These are phyloP conservation scores for Anas flavirostris DNA, from an alignment of 2,797 vertebrate genomes.

Conservation along the genomic window DNA sequence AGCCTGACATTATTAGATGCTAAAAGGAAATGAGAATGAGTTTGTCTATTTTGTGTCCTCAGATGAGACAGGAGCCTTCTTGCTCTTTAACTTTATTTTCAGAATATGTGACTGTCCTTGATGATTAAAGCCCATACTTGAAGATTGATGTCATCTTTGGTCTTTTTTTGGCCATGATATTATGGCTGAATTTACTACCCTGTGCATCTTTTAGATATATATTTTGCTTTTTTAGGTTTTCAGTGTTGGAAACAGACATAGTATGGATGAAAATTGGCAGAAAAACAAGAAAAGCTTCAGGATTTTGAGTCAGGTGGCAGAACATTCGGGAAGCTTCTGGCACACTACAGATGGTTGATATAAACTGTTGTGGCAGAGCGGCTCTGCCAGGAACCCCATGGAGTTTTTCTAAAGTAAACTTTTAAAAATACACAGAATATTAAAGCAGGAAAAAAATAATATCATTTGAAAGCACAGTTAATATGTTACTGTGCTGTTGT, in stretches of 20 bases:
- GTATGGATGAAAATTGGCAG: constrained; percentile 73
- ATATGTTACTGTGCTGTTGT: neutral
- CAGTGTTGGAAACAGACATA: constrained; percentile 71
- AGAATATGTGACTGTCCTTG: neutral
- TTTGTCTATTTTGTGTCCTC: neutral
- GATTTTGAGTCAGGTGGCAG: constrained; percentile 79
- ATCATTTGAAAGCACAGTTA: neutral
- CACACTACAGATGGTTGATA: constrained; percentile 76
- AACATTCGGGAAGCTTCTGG: constrained; percentile 78
- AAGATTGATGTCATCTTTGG: neutral
- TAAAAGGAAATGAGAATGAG: neutral
- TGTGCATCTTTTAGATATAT: constrained; percentile 53
- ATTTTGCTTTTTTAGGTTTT: constrained; percentile 74
- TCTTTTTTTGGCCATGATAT: constrained; percentile 13
- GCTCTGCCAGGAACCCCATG: constrained; percentile 75
- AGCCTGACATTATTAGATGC: neutral
- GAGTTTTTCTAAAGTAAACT: constrained; percentile 77
- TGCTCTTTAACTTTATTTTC: neutral
- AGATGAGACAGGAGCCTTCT: neutral
- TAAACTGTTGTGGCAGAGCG: constrained; percentile 76
- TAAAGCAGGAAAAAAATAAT: constrained; percentile 15
- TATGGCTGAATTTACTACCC: constrained; percentile 43
- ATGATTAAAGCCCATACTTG: neutral
- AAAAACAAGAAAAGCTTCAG: constrained; percentile 73
- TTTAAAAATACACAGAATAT: constrained; percentile 52